Evolutionary conservation across 1,140 invertebrate species (phyloP), one percentile per base, ranked within the genome.

Genomic region (Papilio polytes): DNA sequence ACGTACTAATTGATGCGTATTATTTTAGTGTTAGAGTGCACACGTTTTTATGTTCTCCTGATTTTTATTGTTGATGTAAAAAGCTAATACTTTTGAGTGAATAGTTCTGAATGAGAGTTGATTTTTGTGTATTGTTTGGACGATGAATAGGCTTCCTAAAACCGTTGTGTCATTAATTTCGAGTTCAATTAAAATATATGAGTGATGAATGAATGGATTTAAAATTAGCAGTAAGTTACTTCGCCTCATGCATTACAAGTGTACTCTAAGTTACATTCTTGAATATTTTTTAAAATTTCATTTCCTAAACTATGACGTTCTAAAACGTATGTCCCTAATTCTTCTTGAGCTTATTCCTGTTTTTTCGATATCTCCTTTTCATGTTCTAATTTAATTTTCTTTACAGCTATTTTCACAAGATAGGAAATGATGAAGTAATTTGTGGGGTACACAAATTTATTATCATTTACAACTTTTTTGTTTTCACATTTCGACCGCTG

Each of bases 401-500:
- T n/a, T n/a, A 18, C 53, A 18, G 18, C 53, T 51, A 48, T 51
- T 12, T 77, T 70, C 48, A 22, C 13, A 76, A 74, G 59, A 41
- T 22, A 22, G 26, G 44, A 70, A 63, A 31, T 74, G 20, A 44
- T 18, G 46, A 44, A 20, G 73, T 26, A 78, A 48, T 73, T 48
- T 41, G 63, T 72, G 41, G 48, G 66, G 83, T 85, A 91, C 59
- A 63, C 88, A 89, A 88, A 90, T 92, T 89, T 90, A 90, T 90
- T 85, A 86, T 84, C 77, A 80, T 86, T 86, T 78, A 77, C 83
- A 83, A 81, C 88, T 89, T 91, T 87, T 85, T 85, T 88, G 85
- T 91, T 90, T 89, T 84, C 84, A 78, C 87, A 85, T 85, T 84
- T 87, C 85, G 87, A 88, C 86, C 85, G 81, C 88, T 90, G 85